Percentiles rank a stretch among this genome's conserved stretches.
Evolutionary conservation across 2,113 vertebrate species (phyloP).

Genomic region (Daphoenositta chrysoptera): DNA sequence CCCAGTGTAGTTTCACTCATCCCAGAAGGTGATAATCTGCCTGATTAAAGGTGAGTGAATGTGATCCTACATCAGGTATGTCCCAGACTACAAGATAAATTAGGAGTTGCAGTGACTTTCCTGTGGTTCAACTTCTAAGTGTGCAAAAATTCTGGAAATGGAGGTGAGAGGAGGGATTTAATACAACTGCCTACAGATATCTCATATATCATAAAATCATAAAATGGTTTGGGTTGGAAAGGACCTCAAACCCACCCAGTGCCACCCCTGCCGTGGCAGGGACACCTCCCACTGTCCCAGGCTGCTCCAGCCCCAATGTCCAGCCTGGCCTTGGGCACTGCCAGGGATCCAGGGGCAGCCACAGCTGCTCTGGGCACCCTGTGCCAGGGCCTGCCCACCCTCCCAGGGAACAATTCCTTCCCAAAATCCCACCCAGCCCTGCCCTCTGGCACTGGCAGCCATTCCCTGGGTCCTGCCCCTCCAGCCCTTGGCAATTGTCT

Average conservation of each 20-base stretch:
- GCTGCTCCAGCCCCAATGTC: background rate
- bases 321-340: background rate
- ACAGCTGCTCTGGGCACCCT: background rate
- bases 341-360: background rate
- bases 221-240: background rate
- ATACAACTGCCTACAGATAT: background rate
- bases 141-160: background rate
- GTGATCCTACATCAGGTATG: background rate
- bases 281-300: background rate
- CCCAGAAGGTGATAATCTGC: background rate
- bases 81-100: background rate
- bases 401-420: background rate
- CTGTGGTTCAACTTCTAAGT: background rate
- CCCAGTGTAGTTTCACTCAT: background rate
- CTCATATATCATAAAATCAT: background rate
- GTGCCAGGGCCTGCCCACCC: background rate
- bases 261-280: background rate
- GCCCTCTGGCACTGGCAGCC: background rate
- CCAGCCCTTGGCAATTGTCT: background rate
- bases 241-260: background rate
- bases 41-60: background rate
- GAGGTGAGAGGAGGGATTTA: background rate
- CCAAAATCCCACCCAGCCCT: background rate
- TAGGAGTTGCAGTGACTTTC: background rate
- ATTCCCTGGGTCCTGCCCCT: background rate